These are phyloP conservation scores for Neotragus pygmaeus DNA, from an alignment of 2,113 vertebrate genomes.

Conservation along the genomic window DNA sequence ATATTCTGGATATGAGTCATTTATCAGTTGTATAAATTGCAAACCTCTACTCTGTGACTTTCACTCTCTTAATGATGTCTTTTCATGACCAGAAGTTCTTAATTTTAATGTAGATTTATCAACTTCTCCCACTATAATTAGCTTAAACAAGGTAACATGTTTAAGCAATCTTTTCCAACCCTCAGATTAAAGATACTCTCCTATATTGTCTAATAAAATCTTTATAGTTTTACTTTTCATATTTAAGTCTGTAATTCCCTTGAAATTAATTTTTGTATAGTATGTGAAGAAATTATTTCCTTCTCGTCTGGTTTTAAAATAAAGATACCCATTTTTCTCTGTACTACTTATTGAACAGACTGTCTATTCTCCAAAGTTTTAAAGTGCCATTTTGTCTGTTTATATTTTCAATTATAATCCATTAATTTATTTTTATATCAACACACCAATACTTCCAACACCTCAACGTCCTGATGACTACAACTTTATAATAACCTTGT, in stretches of 20 bases:
- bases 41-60: neutral
- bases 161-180: neutral
- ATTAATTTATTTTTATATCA: neutral
- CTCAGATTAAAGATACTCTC: neutral
- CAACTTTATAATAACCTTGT: neutral
- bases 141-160: neutral
- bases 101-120: constrained; percentile 18
- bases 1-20: neutral
- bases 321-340: neutral
- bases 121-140: neutral
- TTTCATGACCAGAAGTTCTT: neutral
- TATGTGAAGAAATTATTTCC: neutral
- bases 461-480: neutral
- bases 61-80: neutral
- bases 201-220: neutral
- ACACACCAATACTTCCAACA: neutral
- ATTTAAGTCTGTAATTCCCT: neutral
- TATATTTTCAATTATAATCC: neutral
- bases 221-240: neutral
- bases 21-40: neutral
- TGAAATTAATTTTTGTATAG: neutral
- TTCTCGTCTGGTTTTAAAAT: neutral
- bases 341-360: neutral
- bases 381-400: neutral
- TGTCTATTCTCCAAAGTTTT: neutral